Conservation (phyloP, 2,888 invertebrate species). For the Gibbula magus region DNA sequence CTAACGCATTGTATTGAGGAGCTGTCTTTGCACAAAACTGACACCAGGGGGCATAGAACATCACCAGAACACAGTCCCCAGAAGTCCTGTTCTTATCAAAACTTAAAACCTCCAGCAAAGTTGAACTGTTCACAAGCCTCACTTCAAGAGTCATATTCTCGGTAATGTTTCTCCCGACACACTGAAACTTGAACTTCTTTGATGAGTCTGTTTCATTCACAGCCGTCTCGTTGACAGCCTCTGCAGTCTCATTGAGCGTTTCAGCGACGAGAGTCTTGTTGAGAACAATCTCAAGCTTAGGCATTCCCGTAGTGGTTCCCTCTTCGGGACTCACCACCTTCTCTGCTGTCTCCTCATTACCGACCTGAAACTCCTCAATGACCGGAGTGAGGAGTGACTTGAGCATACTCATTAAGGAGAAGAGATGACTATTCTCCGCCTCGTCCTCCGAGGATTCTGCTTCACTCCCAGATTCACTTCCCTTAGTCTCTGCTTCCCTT, state of each 20-base stretch:
- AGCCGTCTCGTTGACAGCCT: conserved; percentile 13
- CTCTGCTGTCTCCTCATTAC: conserved; percentile 24
- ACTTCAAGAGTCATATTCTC: conserved; percentile 60
- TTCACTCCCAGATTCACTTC: background rate
- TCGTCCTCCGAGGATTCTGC: background rate
- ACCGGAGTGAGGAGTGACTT: conserved; percentile 56
- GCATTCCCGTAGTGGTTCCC: background rate
- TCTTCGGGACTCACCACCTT: background rate
- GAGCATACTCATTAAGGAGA: conserved; percentile 45
- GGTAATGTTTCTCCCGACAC: conserved; percentile 62
- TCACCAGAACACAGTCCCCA: conserved; percentile 80
- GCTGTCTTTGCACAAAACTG: conserved; percentile 93
- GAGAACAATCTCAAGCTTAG: background rate
- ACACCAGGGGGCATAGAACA: conserved; percentile 93
- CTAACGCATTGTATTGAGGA: conserved; percentile 91
- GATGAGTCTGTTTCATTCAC: conserved; percentile 52
- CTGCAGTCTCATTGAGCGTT: background rate
- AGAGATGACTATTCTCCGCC: conserved; percentile 27
- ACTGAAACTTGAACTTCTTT: conserved; percentile 66
- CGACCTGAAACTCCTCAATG: conserved; percentile 57
- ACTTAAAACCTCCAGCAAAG: conserved; percentile 81
- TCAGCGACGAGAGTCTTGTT: background rate
- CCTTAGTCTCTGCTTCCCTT: background rate
- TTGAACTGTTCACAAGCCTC: conserved; percentile 84
- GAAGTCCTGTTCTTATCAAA: conserved; percentile 78